Conservation (phyloP, 1,140 invertebrate genomes). For the Planococcus citri region DNA sequence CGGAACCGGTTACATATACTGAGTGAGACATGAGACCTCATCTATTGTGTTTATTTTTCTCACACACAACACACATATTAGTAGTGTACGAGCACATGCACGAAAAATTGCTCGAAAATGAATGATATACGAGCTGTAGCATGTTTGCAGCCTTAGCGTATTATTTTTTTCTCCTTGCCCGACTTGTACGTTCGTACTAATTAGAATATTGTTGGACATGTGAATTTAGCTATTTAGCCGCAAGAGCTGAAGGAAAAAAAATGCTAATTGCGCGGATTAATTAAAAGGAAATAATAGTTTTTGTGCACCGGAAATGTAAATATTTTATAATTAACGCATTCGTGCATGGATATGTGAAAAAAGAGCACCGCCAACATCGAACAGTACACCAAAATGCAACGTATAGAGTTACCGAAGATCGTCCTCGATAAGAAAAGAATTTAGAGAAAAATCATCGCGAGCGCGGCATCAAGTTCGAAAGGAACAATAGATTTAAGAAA, state of each 20-base stretch:
- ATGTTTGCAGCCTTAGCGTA: too few species aligned
- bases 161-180: too few species aligned
- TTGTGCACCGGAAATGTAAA: background rate
- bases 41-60: too few species aligned
- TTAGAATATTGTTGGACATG: background rate
- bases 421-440: background rate
- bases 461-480: background rate
- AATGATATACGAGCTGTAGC: too few species aligned
- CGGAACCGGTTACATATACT: too few species aligned
- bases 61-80: too few species aligned
- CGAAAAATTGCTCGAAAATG: too few species aligned
- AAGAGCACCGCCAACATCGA: background rate
- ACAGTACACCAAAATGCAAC: too few species aligned
- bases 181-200: too few species aligned
- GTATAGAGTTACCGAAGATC: background rate
- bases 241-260: too few species aligned
- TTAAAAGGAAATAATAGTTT: background rate
- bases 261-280: background rate
- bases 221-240: background rate
- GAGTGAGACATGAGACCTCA: too few species aligned
- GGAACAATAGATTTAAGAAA: background rate
- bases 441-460: background rate
- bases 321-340: background rate
- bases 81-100: too few species aligned
- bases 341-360: background rate